Base-by-base conservation (phyloP, 2,888 invertebrate species). In the Spatulosminthurus flaviceps region DNA sequence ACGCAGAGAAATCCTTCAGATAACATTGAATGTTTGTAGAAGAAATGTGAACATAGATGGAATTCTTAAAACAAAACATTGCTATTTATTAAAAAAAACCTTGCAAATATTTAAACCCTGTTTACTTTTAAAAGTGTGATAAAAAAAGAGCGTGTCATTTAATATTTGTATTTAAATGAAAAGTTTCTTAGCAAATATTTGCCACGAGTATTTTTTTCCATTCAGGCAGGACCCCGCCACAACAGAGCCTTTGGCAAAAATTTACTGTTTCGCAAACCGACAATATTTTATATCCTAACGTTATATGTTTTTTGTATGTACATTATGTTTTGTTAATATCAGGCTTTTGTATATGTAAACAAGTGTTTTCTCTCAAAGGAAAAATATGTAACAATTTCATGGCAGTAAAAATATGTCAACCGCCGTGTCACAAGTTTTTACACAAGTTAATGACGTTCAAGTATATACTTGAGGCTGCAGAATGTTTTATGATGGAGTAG, bases 51-150 rank as follows among this genome's bases (percentile, higher is more conserved):
- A 64, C 26, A 19, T 64, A 64, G 7, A 22, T 24, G 64, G 64
- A 26, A 26, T 64, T 64, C 64, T 64, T 64, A 24, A 16, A 64
- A 64, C 22, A 64, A 24, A 26, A 9, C 22, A 61, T n/a, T n/a
- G n/a, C 5, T 64, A 16, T 64, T 64, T 64, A 4, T n/a, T n/a
- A n/a, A n/a, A n/a, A n/a, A 64, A 64, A 64, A 64, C 64, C 22
- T 64, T 22, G 64, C 64, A 21, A 64, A 64, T 64, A 64, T 64
- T 64, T 64, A 13, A 64, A 19, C 24, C 24, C n/a, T 26, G 64
- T 64, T 64, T 64, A 26, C 26, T 22, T 64, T 64, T 64, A 51
- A n/a, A 51, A 51, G 51, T 51, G 51, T 51, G 51, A 51, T 19
- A 5, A 51, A 51, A 51, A 51, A n/a, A 51, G 51, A 11, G 19